A percentile compares a stretch with the other conserved stretches of the same genome.
phyloP scores from a whole-genome alignment of 2,888 invertebrate species.

The Phengaris arion region DNA sequence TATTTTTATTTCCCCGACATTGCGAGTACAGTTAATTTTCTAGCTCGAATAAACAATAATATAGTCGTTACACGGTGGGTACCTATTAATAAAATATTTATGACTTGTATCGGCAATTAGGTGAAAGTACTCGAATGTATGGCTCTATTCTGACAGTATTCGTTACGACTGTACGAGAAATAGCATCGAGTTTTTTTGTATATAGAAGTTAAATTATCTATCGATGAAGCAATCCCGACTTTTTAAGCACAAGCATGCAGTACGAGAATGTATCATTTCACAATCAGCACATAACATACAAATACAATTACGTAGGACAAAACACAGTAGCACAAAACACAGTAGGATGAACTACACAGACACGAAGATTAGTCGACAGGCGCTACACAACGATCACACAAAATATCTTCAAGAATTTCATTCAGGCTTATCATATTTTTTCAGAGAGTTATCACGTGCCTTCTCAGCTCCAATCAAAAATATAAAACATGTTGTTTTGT shows the following conservation, averaged over 20 bases:
- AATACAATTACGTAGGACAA: not conserved
- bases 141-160: not conserved
- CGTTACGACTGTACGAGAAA: not conserved
- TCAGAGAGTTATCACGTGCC: not conserved
- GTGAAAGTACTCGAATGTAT: not conserved
- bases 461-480: not conserved
- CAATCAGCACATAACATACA: not conserved
- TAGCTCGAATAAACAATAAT: not conserved
- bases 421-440: constrained; percentile 13
- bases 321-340: not conserved
- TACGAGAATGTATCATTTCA: not conserved
- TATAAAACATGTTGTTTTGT: not conserved
- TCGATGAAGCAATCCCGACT: not conserved
- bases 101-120: not conserved
- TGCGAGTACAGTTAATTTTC: not conserved
- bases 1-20: not conserved
- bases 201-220: too few species aligned
- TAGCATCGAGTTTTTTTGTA: not conserved
- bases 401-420: not conserved
- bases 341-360: too few species aligned
- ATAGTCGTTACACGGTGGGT: not conserved
- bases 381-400: not conserved
- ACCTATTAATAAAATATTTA: not conserved
- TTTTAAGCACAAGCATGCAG: not conserved
- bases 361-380: not conserved